Evolutionary conservation across 2,888 invertebrate species (phyloP).

Genomic region (Galerucella pusilla): DNA sequence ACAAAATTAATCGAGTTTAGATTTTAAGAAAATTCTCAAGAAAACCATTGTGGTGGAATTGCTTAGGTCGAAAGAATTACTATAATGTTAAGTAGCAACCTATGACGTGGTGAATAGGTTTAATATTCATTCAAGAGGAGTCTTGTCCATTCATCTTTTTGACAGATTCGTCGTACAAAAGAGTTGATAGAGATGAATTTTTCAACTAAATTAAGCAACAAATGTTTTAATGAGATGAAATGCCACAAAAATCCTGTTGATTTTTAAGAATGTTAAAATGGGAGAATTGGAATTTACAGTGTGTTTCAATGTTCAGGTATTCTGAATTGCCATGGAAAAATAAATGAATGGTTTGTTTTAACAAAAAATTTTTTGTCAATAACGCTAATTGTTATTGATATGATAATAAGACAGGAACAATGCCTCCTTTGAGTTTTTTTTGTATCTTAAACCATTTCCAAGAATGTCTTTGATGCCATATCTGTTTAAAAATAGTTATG

Average conservation of each 20-base stretch:
- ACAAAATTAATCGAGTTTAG: no score
- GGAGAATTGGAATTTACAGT: neutral
- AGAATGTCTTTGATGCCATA: slow-evolving; percentile 17
- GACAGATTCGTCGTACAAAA: slow-evolving; percentile 10
- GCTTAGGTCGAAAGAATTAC: neutral
- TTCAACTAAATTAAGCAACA: slow-evolving; percentile 12
- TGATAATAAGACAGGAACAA: neutral
- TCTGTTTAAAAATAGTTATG: slow-evolving; percentile 32
- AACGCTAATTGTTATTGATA: neutral
- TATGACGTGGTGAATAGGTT: slow-evolving; percentile 15
- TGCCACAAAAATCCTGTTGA: slow-evolving; percentile 12
- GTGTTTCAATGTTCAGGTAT: neutral
- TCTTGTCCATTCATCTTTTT: slow-evolving; percentile 12
- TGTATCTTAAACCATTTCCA: neutral
- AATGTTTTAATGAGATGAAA: slow-evolving; percentile 16
- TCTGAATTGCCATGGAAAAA: neutral
- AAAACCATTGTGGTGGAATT: slow-evolving; percentile 11
- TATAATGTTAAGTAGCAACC: slow-evolving; percentile 1
- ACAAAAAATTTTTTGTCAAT: neutral
- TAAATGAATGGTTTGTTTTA: neutral
- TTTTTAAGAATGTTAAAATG: slow-evolving; percentile 10
- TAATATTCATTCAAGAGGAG: slow-evolving; percentile 16
- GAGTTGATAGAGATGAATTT: neutral
- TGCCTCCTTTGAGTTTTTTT: neutral
- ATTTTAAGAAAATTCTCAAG: no score